phyloP scores from a whole-genome alignment of 2,797 vertebrate genomes.

The Enteromius trimaculatus region DNA sequence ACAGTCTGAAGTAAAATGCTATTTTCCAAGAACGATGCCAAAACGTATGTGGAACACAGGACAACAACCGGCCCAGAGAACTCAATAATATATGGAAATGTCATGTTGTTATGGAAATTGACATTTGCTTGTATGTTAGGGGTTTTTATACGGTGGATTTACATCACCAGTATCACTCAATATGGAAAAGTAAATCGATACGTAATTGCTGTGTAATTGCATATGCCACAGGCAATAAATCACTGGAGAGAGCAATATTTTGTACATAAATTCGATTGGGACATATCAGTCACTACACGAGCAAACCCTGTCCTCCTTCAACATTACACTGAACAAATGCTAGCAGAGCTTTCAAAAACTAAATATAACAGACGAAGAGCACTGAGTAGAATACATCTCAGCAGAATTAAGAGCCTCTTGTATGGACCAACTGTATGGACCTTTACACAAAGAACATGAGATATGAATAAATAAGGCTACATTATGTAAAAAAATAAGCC shows the following conservation, averaged over 20 bases:
- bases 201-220: slow-evolving; percentile 31
- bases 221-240: slow-evolving; percentile 25
- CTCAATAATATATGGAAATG: slow-evolving; percentile 13
- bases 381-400: background rate
- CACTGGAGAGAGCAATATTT: slow-evolving; percentile 27
- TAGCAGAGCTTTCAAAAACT: slow-evolving; percentile 10
- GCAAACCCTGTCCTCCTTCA: slow-evolving; percentile 4
- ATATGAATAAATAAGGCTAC: background rate
- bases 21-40: background rate
- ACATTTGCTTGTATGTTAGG: background rate
- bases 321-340: background rate
- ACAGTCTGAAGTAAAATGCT: background rate
- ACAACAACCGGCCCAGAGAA: slow-evolving; percentile 4
- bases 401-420: slow-evolving; percentile 5
- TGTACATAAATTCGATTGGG: slow-evolving; percentile 8
- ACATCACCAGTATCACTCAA: slow-evolving; percentile 1
- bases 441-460: background rate
- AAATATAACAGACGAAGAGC: background rate
- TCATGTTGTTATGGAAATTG: background rate
- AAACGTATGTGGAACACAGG: background rate
- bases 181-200: slow-evolving; percentile 39
- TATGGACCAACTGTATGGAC: background rate
- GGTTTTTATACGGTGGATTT: background rate
- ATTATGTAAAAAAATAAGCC: background rate
- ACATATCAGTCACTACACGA: background rate